Evolutionary conservation across 1,140 invertebrate species (phyloP).

Genomic region (Aphis craccivora): DNA sequence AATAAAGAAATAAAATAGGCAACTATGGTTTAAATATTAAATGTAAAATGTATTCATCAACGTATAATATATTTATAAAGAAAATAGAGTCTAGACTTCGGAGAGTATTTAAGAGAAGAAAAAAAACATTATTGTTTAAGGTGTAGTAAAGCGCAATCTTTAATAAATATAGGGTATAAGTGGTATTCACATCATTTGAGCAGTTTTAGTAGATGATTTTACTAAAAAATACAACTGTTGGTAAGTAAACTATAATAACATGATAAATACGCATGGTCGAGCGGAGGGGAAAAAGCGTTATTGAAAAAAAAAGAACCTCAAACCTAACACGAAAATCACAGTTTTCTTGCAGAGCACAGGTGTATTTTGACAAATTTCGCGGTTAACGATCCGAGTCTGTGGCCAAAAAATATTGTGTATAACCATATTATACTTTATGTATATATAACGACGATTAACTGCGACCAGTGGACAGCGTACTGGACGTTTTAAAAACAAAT

Average conservation of each 20-base stretch:
- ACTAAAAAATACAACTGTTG: background rate
- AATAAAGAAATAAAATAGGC: background rate
- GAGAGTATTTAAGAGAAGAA: background rate
- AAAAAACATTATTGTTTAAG: background rate
- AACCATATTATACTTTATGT: background rate
- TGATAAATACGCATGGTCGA: accelerated
- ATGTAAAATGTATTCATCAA: background rate
- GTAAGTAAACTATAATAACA: background rate
- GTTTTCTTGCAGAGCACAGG: background rate
- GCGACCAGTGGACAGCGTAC: background rate
- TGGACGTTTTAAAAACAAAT: slow-evolving; percentile 5
- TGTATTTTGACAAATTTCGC: background rate
- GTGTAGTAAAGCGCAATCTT: background rate
- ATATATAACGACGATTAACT: background rate
- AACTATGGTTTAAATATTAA: background rate
- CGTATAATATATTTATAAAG: too few species aligned
- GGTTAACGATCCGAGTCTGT: background rate
- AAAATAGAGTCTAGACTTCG: too few species aligned
- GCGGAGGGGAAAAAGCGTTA: background rate
- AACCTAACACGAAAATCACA: background rate
- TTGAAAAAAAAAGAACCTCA: background rate
- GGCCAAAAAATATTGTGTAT: background rate
- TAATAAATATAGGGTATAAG: too few species aligned
- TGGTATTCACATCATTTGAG: background rate
- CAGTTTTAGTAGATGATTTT: background rate